Base-by-base conservation (phyloP, 2,888 invertebrate species). In the Pollenia labialis region DNA sequence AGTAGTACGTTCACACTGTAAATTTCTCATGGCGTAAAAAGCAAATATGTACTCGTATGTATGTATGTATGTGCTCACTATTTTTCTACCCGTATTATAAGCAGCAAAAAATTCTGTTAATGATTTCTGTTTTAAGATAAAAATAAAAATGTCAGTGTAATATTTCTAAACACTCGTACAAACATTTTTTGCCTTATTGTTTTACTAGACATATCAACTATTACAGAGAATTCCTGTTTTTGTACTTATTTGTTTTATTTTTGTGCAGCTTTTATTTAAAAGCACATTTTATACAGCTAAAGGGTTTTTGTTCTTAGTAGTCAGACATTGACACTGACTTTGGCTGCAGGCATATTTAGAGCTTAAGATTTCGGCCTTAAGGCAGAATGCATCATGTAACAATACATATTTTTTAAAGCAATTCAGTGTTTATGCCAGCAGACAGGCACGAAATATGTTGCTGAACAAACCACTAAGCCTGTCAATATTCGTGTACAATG, bases 71-170 rank as follows among this genome's bases (percentile, higher is more conserved):
- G 48, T 14, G 60, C 52, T 56, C 16, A 74, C 66, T 74, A 66
- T 60, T 80, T 64, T 23, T 50, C 54, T 58, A 48, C 72, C 76
- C 62, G 76, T 60, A 81, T 69, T 76, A 76, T 64, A 66, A 69
- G 82, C 52, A 75, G 56, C 64, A 64, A 75, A 66, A 66, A 80
- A 64, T 81, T 69, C 46, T 81, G 77, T 77, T 84, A 87, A 87
- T 87, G 87, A 87, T 87, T 87, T 87, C 84, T 81, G 56, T 74
- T 81, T 84, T 69, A 77, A 84, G 87, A 87, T 84, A 80, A 87
- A 81, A 56, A 84, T 81, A 62, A 81, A 77, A 84, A 56, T 77
- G 77, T 81, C 68, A 62, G n/a, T 71, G 66, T 68, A 11, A 52
- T 79, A 79, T 46, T 32, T 32, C 32, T 6, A 64, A 58, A 69